Conservation (phyloP, 2,888 invertebrate genomes). For the Lycaena phlaeas region DNA sequence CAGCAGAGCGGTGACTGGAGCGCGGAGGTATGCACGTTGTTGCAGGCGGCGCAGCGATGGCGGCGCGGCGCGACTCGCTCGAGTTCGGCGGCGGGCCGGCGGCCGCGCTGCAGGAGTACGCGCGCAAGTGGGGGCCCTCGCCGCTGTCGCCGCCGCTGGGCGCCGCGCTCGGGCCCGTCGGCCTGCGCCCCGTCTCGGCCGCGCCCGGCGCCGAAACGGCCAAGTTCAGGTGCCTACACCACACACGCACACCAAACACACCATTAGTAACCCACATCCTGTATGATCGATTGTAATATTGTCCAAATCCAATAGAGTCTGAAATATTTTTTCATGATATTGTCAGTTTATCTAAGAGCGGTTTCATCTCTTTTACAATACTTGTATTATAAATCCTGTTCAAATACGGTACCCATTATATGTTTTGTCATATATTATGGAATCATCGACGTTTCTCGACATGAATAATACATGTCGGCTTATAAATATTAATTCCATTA, state of each 20-base stretch:
- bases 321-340: too few species aligned
- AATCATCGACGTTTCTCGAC: too few species aligned
- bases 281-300: too few species aligned
- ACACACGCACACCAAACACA: not conserved
- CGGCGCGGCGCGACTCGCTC: conserved; percentile 67
- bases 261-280: too few species aligned
- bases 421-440: too few species aligned
- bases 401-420: too few species aligned
- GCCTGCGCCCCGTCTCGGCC: conserved; percentile 72
- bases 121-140: conserved; percentile 73
- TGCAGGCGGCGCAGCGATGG: conserved; percentile 45
- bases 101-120: conserved; percentile 63
- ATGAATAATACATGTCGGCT: too few species aligned
- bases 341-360: too few species aligned
- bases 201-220: conserved; percentile 94
- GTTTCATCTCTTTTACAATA: too few species aligned
- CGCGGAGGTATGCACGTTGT: conserved; percentile 25
- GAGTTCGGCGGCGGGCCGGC: conserved; percentile 67
- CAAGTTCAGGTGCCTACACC: conserved; percentile 74
- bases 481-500: not conserved
- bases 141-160: conserved; percentile 82
- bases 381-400: too few species aligned
- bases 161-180: conserved; percentile 77
- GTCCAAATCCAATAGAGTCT: too few species aligned
- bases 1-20: conserved; percentile 21